Conservation (phyloP, 2,797 vertebrate species). For the Manis pentadactyla region DNA sequence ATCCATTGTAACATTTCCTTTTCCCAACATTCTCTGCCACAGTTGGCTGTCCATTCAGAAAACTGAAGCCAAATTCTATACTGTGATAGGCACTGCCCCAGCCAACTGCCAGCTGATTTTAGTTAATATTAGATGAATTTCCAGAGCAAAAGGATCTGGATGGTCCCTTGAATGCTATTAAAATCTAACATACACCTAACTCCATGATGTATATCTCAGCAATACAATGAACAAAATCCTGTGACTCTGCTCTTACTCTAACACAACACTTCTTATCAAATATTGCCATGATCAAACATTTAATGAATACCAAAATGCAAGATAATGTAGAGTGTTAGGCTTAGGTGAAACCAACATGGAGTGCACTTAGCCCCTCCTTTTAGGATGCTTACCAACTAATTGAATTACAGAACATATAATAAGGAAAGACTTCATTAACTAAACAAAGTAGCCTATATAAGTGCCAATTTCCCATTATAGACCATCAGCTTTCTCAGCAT, state of each 20-base stretch:
- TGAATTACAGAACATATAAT: not conserved
- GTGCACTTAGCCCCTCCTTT: not conserved
- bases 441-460: not conserved
- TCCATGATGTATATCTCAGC: not conserved
- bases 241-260: not conserved
- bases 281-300: conserved; percentile 43
- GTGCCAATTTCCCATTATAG: not conserved
- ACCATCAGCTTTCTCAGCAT: not conserved
- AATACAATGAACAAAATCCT: not conserved
- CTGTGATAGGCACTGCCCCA: not conserved
- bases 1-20: not conserved
- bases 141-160: conserved; percentile 34
- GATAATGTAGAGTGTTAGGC: not conserved
- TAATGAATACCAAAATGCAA: not conserved
- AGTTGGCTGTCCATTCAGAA: conserved; percentile 28
- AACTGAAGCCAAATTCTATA: conserved; percentile 4
- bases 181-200: conserved; percentile 26
- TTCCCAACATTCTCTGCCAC: not conserved
- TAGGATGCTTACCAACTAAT: not conserved
- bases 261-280: not conserved
- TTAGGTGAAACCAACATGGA: not conserved
- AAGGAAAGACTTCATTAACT: not conserved
- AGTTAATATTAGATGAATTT: conserved; percentile 56
- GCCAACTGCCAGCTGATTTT: conserved; percentile 11
- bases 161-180: not conserved